These are phyloP conservation scores for Subanguina moxae DNA, from an alignment of 1,140 invertebrate genomes.

Conservation along the genomic window DNA sequence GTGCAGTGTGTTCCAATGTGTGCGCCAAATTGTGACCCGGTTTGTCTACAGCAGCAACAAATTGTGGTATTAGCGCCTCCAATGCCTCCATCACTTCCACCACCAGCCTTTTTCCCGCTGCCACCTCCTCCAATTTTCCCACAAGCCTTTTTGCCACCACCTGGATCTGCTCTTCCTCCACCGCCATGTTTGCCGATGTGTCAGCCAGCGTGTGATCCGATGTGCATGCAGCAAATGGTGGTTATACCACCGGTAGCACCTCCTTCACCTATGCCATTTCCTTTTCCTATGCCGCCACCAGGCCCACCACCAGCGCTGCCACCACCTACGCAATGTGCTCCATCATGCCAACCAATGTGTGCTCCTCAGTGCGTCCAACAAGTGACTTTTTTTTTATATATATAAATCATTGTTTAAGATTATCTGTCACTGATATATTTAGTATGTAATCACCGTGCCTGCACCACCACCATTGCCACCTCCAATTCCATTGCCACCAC, in stretches of 20 bases:
- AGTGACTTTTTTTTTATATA: not conserved
- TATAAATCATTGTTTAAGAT: not conserved
- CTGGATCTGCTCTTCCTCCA: not conserved
- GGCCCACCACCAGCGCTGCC: too few species aligned
- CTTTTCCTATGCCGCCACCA: too few species aligned
- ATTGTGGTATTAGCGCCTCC: not conserved
- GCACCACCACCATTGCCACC: not conserved
- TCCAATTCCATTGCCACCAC: not conserved
- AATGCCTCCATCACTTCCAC: not conserved
- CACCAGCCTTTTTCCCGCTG: not conserved
- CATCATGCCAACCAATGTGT: constrained; percentile 2
- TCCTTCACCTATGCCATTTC: not conserved
- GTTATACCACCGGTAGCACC: not conserved
- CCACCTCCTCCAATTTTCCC: not conserved
- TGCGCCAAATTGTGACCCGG: not conserved
- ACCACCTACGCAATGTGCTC: constrained; percentile 1
- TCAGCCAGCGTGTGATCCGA: not conserved
- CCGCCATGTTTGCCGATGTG: not conserved
- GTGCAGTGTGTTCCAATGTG: not conserved
- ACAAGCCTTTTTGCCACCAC: constrained; percentile 1
- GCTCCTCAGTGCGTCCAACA: constrained; percentile 12
- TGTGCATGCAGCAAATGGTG: constrained; percentile 3
- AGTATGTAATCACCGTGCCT: not conserved
- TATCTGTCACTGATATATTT: not conserved
- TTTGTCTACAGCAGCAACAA: not conserved